Evolutionary conservation across 1,140 invertebrate genomes (phyloP).

Genomic region (Hypsibius dujardini): DNA sequence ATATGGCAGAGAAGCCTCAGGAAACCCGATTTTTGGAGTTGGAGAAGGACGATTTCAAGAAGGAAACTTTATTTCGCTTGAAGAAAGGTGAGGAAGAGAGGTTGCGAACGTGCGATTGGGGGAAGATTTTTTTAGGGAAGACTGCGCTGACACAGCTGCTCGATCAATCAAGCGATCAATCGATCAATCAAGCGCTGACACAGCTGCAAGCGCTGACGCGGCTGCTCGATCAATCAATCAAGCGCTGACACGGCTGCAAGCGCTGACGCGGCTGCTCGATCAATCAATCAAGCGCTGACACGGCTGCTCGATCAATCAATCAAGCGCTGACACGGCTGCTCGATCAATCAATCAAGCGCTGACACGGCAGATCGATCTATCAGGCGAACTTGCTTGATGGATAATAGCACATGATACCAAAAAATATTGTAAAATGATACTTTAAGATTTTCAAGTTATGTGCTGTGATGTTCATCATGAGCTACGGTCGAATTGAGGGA

Average conservation of each 20-base stretch:
- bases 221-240: background rate
- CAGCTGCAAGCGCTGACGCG: background rate
- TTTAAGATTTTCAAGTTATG: no score
- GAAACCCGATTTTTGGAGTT: background rate
- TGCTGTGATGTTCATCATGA: no score
- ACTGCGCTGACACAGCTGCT: background rate
- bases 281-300: background rate
- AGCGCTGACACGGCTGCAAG: background rate
- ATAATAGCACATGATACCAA: no score
- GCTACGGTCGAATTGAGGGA: no score
- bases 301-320: background rate
- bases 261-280: background rate
- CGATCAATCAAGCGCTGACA: background rate
- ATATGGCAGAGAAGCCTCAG: no score
- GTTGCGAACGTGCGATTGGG: background rate
- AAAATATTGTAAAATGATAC: no score
- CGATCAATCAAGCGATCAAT: background rate
- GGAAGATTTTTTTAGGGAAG: background rate
- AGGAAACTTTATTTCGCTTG: slow-evolving; percentile 42
- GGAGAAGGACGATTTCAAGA: slow-evolving; percentile 12
- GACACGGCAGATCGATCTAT: no score
- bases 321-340: background rate
- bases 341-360: background rate
- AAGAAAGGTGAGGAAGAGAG: slow-evolving; percentile 38
- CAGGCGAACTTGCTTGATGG: no score